phyloP scores from a whole-genome alignment of 2,113 vertebrate species.

The Syngnathus scovelli region DNA sequence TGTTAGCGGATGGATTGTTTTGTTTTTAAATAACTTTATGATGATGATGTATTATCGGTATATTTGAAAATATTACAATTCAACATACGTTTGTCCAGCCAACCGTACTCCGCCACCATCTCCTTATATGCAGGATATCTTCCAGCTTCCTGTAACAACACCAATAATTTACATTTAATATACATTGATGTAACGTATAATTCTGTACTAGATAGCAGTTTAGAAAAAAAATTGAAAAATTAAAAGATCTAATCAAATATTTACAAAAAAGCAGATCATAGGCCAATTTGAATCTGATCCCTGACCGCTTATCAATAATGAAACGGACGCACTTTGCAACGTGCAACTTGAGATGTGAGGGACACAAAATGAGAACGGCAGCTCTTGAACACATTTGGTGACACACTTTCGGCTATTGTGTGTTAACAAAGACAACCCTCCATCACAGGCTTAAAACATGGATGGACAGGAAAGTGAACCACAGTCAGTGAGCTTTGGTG shows the following conservation, averaged over 20 bases:
- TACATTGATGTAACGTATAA: too few relatives aligned
- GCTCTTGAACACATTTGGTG: constrained; percentile 5
- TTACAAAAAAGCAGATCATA: neutral
- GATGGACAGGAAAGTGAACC: too few relatives aligned
- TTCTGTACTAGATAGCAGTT: too few relatives aligned
- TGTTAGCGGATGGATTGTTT: constrained; percentile 27
- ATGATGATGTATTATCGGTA: too few relatives aligned
- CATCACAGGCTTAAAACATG: constrained; percentile 19
- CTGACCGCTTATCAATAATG: constrained; percentile 81
- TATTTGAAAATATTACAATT: too few relatives aligned
- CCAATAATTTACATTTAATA: too few relatives aligned
- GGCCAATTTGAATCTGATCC: constrained; percentile 73
- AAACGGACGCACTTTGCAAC: constrained; percentile 72
- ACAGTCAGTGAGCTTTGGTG: neutral
- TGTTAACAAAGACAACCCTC: constrained; percentile 1
- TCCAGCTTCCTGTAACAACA: constrained; percentile 79
- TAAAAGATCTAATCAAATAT: too few relatives aligned
- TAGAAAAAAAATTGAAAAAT: too few relatives aligned
- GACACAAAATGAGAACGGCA: constrained; percentile 35
- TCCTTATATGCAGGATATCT: constrained; percentile 94
- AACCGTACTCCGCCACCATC: constrained; percentile 95
- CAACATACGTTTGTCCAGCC: constrained; percentile 85
- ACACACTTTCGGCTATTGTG: neutral
- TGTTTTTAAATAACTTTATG: constrained; percentile 18
- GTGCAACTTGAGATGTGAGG: constrained; percentile 75